A percentile compares a stretch with the other conserved stretches of the same genome.
Evolutionary conservation across 2,797 vertebrate species (phyloP).

Genomic region (Garrulus glandarius): DNA sequence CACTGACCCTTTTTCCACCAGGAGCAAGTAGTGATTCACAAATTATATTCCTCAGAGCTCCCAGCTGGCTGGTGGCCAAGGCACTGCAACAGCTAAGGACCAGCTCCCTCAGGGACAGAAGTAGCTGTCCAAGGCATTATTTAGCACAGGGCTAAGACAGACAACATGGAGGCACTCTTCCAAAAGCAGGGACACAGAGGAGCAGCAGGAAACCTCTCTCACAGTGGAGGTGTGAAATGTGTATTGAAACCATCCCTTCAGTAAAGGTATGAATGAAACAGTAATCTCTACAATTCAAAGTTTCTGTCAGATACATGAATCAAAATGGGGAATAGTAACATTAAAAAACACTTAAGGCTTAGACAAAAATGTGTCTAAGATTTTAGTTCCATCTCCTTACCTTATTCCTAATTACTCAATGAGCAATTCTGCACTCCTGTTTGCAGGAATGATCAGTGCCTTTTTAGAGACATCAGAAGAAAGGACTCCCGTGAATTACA

Average conservation of each 20-base stretch:
- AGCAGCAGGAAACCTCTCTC: not conserved
- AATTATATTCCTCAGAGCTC: not conserved
- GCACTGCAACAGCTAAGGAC: not conserved
- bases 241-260: not conserved
- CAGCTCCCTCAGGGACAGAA: not conserved
- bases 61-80: not conserved
- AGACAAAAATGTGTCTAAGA: not conserved
- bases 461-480: not conserved
- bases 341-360: not conserved
- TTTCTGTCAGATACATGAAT: not conserved
- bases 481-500: not conserved
- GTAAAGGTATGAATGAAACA: not conserved
- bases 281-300: not conserved
- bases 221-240: not conserved
- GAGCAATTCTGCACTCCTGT: not conserved
- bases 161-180: not conserved
- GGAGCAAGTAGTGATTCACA: not conserved
- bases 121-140: not conserved
- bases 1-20: not conserved
- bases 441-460: not conserved
- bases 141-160: not conserved
- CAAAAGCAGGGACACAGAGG: not conserved
- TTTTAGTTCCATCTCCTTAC: not conserved
- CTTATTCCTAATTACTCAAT: not conserved
- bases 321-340: not conserved